These are phyloP conservation scores for Ophion costatus DNA, from an alignment of 2,888 invertebrate genomes.

Conservation along the genomic window DNA sequence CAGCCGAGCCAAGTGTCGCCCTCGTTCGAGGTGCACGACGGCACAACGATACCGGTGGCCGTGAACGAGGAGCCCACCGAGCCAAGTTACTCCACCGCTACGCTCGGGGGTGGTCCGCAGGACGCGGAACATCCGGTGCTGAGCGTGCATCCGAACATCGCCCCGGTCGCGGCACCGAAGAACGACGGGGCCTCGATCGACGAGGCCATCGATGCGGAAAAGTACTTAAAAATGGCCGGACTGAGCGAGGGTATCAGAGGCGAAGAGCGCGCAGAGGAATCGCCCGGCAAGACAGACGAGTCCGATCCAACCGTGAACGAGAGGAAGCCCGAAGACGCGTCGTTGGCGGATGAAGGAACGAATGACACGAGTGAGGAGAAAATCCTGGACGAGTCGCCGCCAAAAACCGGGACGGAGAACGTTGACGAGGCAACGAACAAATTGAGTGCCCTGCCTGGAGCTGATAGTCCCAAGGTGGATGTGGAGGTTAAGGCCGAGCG, in stretches of 20 bases:
- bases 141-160: conserved; percentile 71
- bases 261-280: background rate
- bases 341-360: background rate
- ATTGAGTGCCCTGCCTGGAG: background rate
- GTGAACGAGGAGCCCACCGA: conserved; percentile 59
- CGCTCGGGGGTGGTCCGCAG: conserved; percentile 24
- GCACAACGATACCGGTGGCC: conserved; percentile 85
- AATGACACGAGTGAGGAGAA: conserved; percentile 1
- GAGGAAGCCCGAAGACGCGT: background rate
- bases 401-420: background rate
- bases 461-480: background rate
- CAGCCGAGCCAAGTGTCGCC: conserved; percentile 62
- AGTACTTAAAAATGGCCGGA: conserved; percentile 29
- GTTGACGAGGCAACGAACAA: background rate
- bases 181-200: conserved; percentile 6
- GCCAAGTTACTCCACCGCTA: conserved; percentile 65
- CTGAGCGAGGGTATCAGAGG: background rate
- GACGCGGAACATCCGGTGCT: conserved; percentile 69
- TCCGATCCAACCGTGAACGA: background rate
- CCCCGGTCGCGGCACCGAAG: conserved; percentile 56
- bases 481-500: background rate
- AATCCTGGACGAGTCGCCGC: background rate
- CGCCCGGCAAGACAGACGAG: conserved; percentile 19
- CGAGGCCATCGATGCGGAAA: conserved; percentile 22
- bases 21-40: conserved; percentile 86